Conservation (phyloP, 2,797 vertebrate genomes). For the Poecile montanus region DNA sequence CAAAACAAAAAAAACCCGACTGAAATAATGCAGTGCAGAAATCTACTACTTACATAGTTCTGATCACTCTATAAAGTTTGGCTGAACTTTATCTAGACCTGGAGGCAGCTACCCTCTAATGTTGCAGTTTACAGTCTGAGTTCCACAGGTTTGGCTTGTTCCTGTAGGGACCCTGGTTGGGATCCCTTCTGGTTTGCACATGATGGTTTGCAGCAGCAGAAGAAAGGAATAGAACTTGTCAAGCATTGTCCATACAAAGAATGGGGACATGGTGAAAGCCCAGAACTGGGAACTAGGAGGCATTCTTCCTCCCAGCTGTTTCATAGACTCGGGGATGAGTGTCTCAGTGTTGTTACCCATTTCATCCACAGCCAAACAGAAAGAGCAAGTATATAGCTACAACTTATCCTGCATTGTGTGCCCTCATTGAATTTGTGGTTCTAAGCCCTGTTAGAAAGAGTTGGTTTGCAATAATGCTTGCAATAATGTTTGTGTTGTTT, state of each 20-base stretch:
- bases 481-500: not conserved
- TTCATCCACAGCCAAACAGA: not conserved
- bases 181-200: not conserved
- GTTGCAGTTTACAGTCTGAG: not conserved
- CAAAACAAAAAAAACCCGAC: not conserved
- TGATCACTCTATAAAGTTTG: not conserved
- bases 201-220: fast-evolving
- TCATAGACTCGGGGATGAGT: not conserved
- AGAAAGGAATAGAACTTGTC: not conserved
- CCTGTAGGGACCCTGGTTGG: not conserved
- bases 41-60: not conserved
- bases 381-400: not conserved
- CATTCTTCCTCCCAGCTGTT: not conserved
- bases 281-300: not conserved
- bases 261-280: not conserved
- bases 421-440: not conserved
- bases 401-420: not conserved
- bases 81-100: not conserved
- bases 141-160: not conserved
- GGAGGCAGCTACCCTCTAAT: not conserved
- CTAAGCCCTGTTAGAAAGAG: not conserved
- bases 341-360: not conserved
- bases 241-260: not conserved
- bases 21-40: not conserved
- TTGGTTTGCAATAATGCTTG: not conserved